Percentiles rank a stretch among this genome's conserved stretches.
These are phyloP conservation scores for Chaenocephalus aceratus DNA, from an alignment of 2,113 vertebrate genomes.

Conservation along the genomic window DNA sequence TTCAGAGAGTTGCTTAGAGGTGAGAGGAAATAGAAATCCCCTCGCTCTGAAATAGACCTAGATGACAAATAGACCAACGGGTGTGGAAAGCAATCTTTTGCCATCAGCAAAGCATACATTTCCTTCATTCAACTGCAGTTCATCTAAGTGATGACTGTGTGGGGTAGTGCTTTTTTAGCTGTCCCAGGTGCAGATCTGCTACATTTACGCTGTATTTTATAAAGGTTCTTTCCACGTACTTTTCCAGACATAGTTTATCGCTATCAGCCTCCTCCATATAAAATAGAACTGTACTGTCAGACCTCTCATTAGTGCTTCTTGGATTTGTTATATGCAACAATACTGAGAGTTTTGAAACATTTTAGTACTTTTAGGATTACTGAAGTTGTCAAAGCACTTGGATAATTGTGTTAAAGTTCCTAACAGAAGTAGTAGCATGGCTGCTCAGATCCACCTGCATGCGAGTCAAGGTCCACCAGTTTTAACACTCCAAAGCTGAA, in stretches of 20 bases:
- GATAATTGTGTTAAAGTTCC: not conserved
- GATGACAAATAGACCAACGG: constrained; percentile 65
- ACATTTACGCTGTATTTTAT: constrained; percentile 14
- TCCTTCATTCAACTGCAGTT: constrained; percentile 42
- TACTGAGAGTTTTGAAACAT: constrained; percentile 1
- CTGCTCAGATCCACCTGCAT: not conserved
- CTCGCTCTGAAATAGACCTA: constrained; percentile 58
- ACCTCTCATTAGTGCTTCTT: constrained; percentile 6
- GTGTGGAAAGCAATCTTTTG: constrained; percentile 54
- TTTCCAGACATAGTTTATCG: not conserved
- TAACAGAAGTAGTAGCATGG: not conserved
- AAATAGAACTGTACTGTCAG: not conserved
- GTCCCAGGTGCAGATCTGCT: constrained; percentile 3
- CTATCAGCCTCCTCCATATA: not conserved
- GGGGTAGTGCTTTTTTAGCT: constrained; percentile 12
- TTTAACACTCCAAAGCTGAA: not conserved
- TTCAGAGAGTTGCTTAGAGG: constrained; percentile 60
- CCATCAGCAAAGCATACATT: constrained; percentile 57
- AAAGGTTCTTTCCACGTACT: not conserved
- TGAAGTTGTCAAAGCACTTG: not conserved
- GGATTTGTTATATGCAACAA: not conserved
- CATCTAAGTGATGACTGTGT: constrained; percentile 29
- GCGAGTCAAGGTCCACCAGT: not conserved
- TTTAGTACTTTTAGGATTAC: not conserved
- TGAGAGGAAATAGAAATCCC: constrained; percentile 66